Conservation (phyloP, 2,797 vertebrate genomes). For the Zalophus californianus region DNA sequence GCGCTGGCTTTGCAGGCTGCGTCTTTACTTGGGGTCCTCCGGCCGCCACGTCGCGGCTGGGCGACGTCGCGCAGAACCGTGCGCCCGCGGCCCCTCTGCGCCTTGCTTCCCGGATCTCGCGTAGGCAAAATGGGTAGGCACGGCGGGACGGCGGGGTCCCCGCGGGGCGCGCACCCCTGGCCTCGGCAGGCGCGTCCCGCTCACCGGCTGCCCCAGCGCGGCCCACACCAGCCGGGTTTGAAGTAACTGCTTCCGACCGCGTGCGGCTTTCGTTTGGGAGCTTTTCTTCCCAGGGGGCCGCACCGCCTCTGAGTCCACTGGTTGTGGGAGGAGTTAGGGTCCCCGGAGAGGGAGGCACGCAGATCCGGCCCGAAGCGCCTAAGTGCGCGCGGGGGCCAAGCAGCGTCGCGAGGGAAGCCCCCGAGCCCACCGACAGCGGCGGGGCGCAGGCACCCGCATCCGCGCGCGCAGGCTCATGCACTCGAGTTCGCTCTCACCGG, state of each 20-base stretch:
- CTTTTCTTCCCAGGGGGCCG: not conserved
- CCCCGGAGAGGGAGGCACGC: fast-evolving
- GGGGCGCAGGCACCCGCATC: fast-evolving
- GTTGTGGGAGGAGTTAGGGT: not conserved
- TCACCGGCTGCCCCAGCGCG: fast-evolving
- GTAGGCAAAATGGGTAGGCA: too few relatives aligned
- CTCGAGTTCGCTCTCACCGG: fast-evolving
- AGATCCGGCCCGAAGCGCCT: not conserved
- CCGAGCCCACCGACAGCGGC: fast-evolving
- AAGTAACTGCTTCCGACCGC: not conserved
- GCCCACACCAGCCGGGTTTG: fast-evolving
- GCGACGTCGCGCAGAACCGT: not conserved
- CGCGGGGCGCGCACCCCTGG: not conserved
- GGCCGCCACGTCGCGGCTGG: fast-evolving
- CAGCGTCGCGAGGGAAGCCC: fast-evolving
- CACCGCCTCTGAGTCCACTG: not conserved
- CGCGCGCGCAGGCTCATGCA: fast-evolving
- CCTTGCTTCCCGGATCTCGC: not conserved
- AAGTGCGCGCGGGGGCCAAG: not conserved
- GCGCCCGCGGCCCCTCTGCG: not conserved
- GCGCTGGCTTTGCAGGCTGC: not conserved
- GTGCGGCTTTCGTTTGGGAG: not conserved
- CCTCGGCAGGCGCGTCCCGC: not conserved
- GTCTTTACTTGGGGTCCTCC: not conserved
- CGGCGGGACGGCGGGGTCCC: fast-evolving